Evolutionary conservation across 2,797 vertebrate species (phyloP).

Genomic region (Tenualosa ilisha): DNA sequence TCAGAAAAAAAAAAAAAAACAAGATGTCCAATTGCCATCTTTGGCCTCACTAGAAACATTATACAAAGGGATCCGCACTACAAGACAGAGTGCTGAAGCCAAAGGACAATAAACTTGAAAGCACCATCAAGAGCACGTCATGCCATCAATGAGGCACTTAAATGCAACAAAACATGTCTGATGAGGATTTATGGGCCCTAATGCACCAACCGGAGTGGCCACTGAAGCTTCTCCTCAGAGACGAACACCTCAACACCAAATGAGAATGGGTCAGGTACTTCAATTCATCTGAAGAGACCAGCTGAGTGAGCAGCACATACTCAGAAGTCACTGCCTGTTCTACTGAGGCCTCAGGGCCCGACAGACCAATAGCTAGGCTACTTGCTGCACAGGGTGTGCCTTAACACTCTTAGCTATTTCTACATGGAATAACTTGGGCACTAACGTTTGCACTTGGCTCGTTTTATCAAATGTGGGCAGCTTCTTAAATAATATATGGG

Average conservation of each 20-base stretch:
- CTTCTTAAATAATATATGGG: slow-evolving; percentile 9
- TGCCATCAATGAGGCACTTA: background rate
- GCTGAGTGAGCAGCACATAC: background rate
- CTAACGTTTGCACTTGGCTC: background rate
- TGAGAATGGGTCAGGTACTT: background rate
- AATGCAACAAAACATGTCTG: background rate
- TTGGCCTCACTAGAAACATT: background rate
- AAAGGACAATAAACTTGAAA: background rate
- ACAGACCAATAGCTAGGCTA: background rate
- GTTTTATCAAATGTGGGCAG: background rate
- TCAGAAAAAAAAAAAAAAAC: background rate
- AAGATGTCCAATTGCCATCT: background rate
- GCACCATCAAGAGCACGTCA: background rate
- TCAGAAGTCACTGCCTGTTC: background rate
- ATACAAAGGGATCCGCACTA: background rate
- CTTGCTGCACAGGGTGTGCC: background rate
- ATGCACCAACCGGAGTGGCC: background rate
- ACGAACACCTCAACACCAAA: background rate
- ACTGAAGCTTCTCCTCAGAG: background rate
- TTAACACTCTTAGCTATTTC: background rate
- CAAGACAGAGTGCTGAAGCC: background rate
- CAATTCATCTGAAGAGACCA: background rate
- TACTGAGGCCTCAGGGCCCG: background rate
- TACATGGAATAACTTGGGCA: background rate
- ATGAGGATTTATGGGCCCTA: background rate